These are phyloP conservation scores for Hirtodrosophila alboralis DNA, from an alignment of 2,888 invertebrate species.

Conservation along the genomic window DNA sequence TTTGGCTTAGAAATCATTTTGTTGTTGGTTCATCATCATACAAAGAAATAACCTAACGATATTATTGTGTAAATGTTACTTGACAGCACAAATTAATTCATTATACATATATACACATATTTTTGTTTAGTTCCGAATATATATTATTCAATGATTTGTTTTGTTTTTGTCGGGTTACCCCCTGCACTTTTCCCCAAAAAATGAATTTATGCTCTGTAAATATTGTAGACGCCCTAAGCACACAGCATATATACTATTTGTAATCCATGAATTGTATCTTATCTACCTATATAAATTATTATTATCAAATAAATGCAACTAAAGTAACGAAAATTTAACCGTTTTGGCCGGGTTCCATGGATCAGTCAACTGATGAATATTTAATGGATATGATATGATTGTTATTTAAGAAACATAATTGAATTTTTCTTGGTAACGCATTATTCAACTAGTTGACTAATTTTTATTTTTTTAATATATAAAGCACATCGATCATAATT, in stretches of 20 bases:
- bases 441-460: too few species aligned
- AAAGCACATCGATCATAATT: too few species aligned
- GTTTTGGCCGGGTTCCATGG: too few species aligned
- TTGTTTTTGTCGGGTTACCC: slow-evolving; percentile 26
- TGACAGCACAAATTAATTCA: slow-evolving; percentile 37
- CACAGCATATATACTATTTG: slow-evolving; percentile 56
- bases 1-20: slow-evolving; percentile 52
- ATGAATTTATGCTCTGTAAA: slow-evolving; percentile 61
- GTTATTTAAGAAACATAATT: too few species aligned
- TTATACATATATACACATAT: slow-evolving; percentile 11
- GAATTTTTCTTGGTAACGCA: too few species aligned
- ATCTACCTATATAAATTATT: slow-evolving; percentile 69
- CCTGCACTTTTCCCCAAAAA: slow-evolving; percentile 33
- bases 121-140: slow-evolving; percentile 24
- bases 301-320: slow-evolving; percentile 51
- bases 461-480: too few species aligned
- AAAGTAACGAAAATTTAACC: slow-evolving; percentile 22
- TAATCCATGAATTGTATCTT: slow-evolving; percentile 71
- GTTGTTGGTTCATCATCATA: slow-evolving; percentile 68
- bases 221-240: slow-evolving; percentile 59
- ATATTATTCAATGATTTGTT: slow-evolving; percentile 22
- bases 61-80: slow-evolving; percentile 48
- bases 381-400: too few species aligned
- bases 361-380: too few species aligned
- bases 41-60: slow-evolving; percentile 65